Evolutionary conservation across 2,797 vertebrate species (phyloP).

Genomic region (Rhinatrema bivittatum): DNA sequence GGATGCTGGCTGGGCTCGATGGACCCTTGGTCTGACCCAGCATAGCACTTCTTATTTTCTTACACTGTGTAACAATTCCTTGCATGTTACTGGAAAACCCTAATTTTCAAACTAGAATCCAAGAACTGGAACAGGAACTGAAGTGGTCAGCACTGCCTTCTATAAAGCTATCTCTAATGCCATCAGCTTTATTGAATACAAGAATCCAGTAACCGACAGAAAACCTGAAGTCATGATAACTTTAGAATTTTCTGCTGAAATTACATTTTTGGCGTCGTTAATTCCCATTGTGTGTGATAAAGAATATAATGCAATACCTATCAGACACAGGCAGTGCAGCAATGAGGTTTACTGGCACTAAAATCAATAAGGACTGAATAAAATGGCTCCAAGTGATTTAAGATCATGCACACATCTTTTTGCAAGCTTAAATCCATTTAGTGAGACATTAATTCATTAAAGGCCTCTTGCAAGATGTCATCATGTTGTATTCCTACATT

Average conservation of each 20-base stretch:
- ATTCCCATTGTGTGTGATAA: conserved; percentile 34
- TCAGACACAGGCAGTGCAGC: conserved; percentile 36
- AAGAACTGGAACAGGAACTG: too few species aligned
- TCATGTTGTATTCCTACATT: too few species aligned
- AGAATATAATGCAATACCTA: conserved; percentile 44
- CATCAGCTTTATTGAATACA: conserved; percentile 10
- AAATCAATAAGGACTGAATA: conserved; percentile 48
- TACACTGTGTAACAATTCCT: too few species aligned
- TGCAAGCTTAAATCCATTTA: conserved; percentile 41
- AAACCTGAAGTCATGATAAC: conserved; percentile 33
- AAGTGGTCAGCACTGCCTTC: conserved; percentile 12
- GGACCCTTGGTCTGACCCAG: too few species aligned
- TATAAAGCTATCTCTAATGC: conserved; percentile 2
- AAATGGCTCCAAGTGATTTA: conserved; percentile 47
- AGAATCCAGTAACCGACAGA: conserved; percentile 12
- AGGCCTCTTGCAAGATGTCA: conserved; percentile 35
- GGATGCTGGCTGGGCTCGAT: too few species aligned
- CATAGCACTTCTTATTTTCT: too few species aligned
- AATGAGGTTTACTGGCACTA: conserved; percentile 45
- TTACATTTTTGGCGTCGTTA: conserved; percentile 41
- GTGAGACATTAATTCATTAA: conserved; percentile 49
- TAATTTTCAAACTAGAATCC: too few species aligned
- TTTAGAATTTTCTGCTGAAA: conserved; percentile 44
- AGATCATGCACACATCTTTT: conserved; percentile 34
- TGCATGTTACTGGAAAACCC: too few species aligned